Evolutionary conservation across 1,140 invertebrate genomes (phyloP).

Genomic region (Campoletis sonorensis): DNA sequence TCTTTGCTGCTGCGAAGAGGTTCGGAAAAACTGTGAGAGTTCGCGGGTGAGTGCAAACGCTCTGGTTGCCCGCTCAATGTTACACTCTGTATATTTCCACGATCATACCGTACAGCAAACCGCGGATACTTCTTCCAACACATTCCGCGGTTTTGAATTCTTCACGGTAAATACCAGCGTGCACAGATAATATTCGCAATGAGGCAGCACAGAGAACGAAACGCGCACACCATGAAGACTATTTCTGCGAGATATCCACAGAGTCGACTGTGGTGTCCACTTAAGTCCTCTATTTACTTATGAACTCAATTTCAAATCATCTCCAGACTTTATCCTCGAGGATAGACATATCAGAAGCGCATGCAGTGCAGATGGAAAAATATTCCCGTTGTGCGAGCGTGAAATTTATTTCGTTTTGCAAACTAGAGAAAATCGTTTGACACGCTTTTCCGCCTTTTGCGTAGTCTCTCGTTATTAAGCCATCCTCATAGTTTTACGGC

Average conservation of each 20-base stretch:
- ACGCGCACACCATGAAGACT: slow-evolving; percentile 7
- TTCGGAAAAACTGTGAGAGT: slow-evolving; percentile 32
- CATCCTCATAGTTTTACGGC: slow-evolving; percentile 13
- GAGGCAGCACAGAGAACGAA: neutral
- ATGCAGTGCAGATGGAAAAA: neutral
- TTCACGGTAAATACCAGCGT: neutral
- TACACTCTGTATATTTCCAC: slow-evolving; percentile 13
- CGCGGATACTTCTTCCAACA: slow-evolving; percentile 35
- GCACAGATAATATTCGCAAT: slow-evolving; percentile 12
- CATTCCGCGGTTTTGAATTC: slow-evolving; percentile 41
- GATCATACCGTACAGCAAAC: slow-evolving; percentile 18
- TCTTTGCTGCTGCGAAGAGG: neutral
- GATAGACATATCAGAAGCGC: slow-evolving; percentile 11
- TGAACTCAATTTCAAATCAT: neutral
- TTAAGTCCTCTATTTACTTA: slow-evolving; percentile 28
- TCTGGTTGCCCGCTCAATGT: slow-evolving; percentile 14
- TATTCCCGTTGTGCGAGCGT: neutral
- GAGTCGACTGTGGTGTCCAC: no score
- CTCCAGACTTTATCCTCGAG: neutral
- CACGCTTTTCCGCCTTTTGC: neutral
- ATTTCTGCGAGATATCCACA: neutral
- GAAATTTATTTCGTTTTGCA: neutral
- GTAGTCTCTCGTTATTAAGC: slow-evolving; percentile 13
- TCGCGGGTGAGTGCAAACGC: slow-evolving; percentile 39
- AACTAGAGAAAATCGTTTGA: neutral